Conservation (phyloP, 2,888 invertebrate species). For the Blera fallax region DNA sequence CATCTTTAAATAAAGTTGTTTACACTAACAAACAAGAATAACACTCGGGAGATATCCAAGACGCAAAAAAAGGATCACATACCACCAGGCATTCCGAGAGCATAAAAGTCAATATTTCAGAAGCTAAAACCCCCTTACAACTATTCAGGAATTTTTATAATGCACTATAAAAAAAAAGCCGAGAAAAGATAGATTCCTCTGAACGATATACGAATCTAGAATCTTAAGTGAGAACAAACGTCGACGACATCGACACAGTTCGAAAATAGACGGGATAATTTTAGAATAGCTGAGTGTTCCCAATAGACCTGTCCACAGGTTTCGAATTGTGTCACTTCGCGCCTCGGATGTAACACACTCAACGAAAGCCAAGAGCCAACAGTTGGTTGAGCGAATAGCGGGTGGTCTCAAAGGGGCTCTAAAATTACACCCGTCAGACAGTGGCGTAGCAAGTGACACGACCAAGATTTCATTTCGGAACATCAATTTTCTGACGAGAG, state of each 20-base stretch:
- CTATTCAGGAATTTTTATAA: constrained; percentile 10
- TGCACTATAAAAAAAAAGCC: not conserved
- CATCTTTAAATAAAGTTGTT: not conserved
- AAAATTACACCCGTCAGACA: constrained; percentile 22
- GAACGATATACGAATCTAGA: not conserved
- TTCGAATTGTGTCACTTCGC: constrained; percentile 60
- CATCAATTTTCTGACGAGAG: constrained; percentile 3
- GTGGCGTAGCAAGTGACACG: not conserved
- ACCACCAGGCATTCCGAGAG: not conserved
- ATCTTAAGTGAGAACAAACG: constrained; percentile 24
- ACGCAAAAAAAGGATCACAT: not conserved
- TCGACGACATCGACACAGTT: constrained; percentile 69
- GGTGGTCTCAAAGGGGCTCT: constrained; percentile 26
- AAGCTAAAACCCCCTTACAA: not conserved
- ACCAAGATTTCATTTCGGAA: constrained; percentile 7
- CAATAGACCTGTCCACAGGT: constrained; percentile 51
- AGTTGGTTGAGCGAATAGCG: constrained; percentile 59
- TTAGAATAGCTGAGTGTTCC: constrained; percentile 49
- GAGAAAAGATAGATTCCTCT: not conserved
- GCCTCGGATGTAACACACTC: not conserved
- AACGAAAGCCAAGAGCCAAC: constrained; percentile 21
- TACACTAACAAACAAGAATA: not conserved
- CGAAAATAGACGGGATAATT: constrained; percentile 58
- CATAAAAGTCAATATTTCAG: not conserved
- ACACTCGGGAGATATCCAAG: not conserved